A percentile compares a stretch with the other conserved stretches of the same genome.
phyloP scores from a whole-genome alignment of 2,113 vertebrate genomes.

The Toxotes chatareus region DNA sequence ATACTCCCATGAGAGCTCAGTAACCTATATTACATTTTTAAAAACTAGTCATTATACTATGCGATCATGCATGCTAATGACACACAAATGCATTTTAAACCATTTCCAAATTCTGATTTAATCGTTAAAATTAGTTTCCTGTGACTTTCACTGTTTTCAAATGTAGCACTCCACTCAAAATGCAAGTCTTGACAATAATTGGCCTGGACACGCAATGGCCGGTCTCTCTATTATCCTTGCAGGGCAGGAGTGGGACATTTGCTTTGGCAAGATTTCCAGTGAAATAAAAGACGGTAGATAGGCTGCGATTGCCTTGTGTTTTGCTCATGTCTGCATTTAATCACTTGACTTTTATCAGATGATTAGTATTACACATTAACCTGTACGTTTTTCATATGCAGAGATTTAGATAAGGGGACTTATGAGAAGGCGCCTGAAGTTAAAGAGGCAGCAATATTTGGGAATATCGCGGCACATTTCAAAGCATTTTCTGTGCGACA shows the following conservation, averaged over 20 bases:
- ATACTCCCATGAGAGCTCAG: neutral
- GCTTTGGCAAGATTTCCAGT: conserved; percentile 44
- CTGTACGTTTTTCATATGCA: conserved; percentile 9
- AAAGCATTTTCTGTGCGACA: conserved; percentile 95
- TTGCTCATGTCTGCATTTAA: conserved; percentile 42
- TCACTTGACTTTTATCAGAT: conserved; percentile 26
- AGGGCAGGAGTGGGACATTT: conserved; percentile 57
- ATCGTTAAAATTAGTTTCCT: neutral
- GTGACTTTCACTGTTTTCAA: conserved; percentile 43
- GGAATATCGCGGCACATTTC: conserved; percentile 92
- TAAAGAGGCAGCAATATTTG: conserved; percentile 80
- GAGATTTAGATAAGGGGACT: conserved; percentile 40
- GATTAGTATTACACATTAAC: conserved; percentile 37
- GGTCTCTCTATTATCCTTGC: conserved; percentile 51
- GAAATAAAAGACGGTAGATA: conserved; percentile 36
- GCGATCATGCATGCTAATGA: neutral
- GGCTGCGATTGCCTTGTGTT: conserved; percentile 29
- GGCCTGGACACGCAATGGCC: conserved; percentile 60
- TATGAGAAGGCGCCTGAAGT: conserved; percentile 71
- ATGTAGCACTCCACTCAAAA: conserved; percentile 38
- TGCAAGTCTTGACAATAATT: conserved; percentile 65
- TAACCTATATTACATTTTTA: neutral
- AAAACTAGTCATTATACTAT: neutral
- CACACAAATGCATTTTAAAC: neutral
- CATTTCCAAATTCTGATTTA: neutral